phyloP scores from a whole-genome alignment of 2,888 invertebrate species.

The Maniola hyperantus region DNA sequence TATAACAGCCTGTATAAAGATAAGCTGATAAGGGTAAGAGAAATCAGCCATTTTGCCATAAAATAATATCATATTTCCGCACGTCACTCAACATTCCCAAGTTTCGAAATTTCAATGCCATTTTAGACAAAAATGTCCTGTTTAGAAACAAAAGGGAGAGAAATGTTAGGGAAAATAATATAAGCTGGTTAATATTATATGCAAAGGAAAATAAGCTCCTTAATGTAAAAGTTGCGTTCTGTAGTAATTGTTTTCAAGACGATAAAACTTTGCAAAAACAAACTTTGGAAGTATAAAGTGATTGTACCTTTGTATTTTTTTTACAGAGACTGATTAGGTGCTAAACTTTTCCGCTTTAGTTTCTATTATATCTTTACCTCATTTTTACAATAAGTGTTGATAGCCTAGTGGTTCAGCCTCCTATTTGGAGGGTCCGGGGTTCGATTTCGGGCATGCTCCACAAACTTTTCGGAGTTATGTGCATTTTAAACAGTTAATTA shows the following conservation, averaged over 20 bases:
- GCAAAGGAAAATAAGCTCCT: slow-evolving; percentile 24
- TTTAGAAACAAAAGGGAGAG: slow-evolving; percentile 17
- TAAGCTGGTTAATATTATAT: slow-evolving; percentile 25
- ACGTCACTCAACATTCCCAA: slow-evolving; percentile 26
- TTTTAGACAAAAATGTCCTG: slow-evolving; percentile 25
- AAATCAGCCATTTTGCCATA: slow-evolving; percentile 13
- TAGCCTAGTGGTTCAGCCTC: too few relatives aligned
- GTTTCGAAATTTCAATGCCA: slow-evolving; percentile 21
- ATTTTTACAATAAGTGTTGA: too few relatives aligned
- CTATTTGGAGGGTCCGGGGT: too few relatives aligned
- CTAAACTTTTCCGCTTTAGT: background rate
- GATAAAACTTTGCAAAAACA: slow-evolving; percentile 9
- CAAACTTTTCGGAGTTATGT: too few relatives aligned
- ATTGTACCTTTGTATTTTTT: background rate
- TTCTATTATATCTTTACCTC: background rate
- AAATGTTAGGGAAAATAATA: slow-evolving; percentile 20
- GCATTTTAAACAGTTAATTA: too few relatives aligned
- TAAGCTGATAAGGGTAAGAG: background rate
- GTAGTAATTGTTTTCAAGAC: slow-evolving; percentile 9
- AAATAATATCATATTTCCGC: slow-evolving; percentile 24
- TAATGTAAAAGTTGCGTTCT: slow-evolving; percentile 30
- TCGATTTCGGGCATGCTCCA: too few relatives aligned
- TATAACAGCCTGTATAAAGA: background rate
- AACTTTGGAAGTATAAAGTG: slow-evolving; percentile 8
- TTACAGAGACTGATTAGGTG: background rate